phyloP scores from a whole-genome alignment of 2,888 invertebrate species.

The Tyria jacobaeae region DNA sequence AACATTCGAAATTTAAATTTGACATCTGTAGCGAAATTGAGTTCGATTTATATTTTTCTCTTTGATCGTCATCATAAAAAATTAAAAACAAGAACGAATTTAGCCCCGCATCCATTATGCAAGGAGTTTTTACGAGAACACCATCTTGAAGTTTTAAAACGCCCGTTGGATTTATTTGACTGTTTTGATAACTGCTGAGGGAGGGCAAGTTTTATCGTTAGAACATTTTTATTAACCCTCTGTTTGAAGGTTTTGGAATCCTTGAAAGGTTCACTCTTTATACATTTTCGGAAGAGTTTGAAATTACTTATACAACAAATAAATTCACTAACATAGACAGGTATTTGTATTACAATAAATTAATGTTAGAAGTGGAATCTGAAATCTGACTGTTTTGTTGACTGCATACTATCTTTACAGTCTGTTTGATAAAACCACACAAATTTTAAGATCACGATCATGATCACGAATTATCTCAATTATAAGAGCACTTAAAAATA shows the following conservation, averaged over 20 bases:
- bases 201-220: slow-evolving; percentile 47
- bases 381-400: no score
- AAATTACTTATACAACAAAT: background rate
- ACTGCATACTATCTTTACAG: background rate
- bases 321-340: no score
- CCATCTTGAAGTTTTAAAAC: slow-evolving; percentile 63
- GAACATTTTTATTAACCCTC: slow-evolving; percentile 42
- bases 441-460: no score
- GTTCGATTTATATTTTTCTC: background rate
- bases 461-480: no score
- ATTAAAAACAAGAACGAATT: slow-evolving; percentile 55
- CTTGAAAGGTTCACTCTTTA: background rate
- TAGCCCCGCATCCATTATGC: slow-evolving; percentile 60
- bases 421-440: background rate
- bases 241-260: slow-evolving; percentile 27
- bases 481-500: no score
- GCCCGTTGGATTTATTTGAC: slow-evolving; percentile 64
- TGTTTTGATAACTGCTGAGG: slow-evolving; percentile 63
- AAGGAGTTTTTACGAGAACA: slow-evolving; percentile 63
- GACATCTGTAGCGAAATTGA: background rate
- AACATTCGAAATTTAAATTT: background rate
- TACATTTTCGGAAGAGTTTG: background rate
- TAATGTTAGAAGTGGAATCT: no score
- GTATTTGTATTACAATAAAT: no score
- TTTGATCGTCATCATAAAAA: slow-evolving; percentile 18